A percentile compares a stretch with the other conserved stretches of the same genome.
Evolutionary conservation across 2,797 vertebrate genomes (phyloP).

Genomic region (Phrynocephalus vlangalii): DNA sequence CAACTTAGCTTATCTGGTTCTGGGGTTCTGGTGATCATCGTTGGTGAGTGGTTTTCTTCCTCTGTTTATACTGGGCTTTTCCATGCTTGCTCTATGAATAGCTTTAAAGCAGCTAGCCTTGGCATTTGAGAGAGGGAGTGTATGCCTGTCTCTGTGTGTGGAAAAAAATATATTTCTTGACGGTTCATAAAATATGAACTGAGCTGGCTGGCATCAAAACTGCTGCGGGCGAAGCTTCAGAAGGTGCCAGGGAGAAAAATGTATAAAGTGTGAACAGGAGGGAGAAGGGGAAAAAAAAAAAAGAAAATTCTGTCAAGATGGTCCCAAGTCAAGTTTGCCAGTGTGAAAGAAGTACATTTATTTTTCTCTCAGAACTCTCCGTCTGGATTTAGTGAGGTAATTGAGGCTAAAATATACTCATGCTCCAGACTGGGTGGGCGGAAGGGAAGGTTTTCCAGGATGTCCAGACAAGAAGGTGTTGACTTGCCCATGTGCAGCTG

Average conservation of each 20-base stretch:
- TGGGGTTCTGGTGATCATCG: constrained; percentile 55
- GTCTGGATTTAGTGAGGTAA: constrained; percentile 56
- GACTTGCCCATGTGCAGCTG: constrained; percentile 60
- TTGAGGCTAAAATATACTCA: constrained; percentile 48
- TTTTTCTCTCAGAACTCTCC: constrained; percentile 63
- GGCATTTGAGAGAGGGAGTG: constrained; percentile 26
- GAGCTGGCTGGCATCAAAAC: constrained; percentile 51
- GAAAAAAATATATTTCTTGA: constrained; percentile 34
- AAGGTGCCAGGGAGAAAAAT: constrained; percentile 45
- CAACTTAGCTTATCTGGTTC: constrained; percentile 54
- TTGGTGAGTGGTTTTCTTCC: constrained; percentile 45
- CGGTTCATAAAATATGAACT: constrained; percentile 58
- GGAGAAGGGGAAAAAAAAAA: neutral
- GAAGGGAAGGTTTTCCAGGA: constrained; percentile 51
- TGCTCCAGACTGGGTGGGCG: constrained; percentile 8
- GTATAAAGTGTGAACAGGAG: constrained; percentile 32
- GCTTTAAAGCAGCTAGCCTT: constrained; percentile 50
- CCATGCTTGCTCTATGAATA: constrained; percentile 41
- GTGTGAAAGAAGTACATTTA: constrained; percentile 61
- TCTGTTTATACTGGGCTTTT: constrained; percentile 42
- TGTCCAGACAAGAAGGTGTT: constrained; percentile 30
- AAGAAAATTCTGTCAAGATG: constrained; percentile 35
- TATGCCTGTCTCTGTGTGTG: no score
- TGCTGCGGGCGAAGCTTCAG: neutral
- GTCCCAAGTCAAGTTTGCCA: constrained; percentile 55